Evolutionary conservation across 2,888 invertebrate species (phyloP), one percentile per base, ranked within the genome.

Genomic region (Rotaria magnacalcarata): DNA sequence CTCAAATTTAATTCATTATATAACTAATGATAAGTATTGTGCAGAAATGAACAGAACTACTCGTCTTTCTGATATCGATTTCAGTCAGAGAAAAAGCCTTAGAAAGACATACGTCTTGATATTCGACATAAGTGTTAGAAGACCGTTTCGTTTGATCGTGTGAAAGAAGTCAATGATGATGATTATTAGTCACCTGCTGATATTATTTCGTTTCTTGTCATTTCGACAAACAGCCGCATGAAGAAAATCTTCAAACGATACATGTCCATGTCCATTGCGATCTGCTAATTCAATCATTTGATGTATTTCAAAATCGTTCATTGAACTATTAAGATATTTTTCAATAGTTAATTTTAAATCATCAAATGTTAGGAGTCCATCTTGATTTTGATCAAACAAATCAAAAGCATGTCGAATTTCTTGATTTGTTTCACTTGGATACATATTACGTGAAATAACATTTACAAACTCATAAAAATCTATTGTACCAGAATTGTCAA

Each of bases 171-270:
- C 4, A 16, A 52, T 52, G 11, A 16, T 34, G 19, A n/a, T 67
- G 34, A 19, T 8, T 7, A 27, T 67, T 14, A 67, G 6, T 41
- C 19, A 67, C 34, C 34, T 67, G 34, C 34, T 67, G 16, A 34
- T 34, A 19, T 14, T 27, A 19, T 14, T 67, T 67, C 34, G 67
- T 80, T 80, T 80, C n/a, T 80, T 80, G 11, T 80, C 80, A n/a
- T 43, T 80, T 80, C 43, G 47, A 80, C 80, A 80, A 47, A 80
- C 14, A 47, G 47, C 80, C 5, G 24, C 47, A 80, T 47, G 80
- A 80, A 43, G 47, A 80, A 80, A 80, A 80, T 80, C 80, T 80
- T 80, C 80, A 80, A 47, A 80, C n/a, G 80, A 80, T 14, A 80
- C 47, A n/a, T 47, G n/a, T 80, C 47, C n/a, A 24, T 21, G 21